These are phyloP conservation scores for Salminus brasiliensis DNA, from an alignment of 2,113 vertebrate genomes.

Conservation along the genomic window DNA sequence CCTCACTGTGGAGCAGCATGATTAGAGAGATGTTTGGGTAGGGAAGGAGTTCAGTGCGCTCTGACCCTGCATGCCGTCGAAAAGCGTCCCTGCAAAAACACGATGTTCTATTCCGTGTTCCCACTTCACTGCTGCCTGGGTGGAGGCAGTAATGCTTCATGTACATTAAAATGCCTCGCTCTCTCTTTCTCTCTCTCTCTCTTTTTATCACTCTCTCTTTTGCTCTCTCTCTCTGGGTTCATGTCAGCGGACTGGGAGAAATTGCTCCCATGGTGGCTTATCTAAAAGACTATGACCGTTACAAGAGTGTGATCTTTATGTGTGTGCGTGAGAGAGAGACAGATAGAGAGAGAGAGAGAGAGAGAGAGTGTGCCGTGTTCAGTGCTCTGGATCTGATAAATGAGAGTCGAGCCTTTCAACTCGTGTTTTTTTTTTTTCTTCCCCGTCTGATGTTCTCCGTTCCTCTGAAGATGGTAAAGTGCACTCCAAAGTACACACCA, in stretches of 20 bases:
- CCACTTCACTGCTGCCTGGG: conserved; percentile 49
- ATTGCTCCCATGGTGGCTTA: not conserved
- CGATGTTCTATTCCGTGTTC: conserved; percentile 69
- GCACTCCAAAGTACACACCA: conserved; percentile 30
- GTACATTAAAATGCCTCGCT: conserved; percentile 59
- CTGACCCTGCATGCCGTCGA: conserved; percentile 57
- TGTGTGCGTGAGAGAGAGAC: not conserved
- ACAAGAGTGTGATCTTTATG: conserved; percentile 1
- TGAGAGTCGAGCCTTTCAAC: conserved; percentile 29
- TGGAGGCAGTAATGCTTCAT: conserved; percentile 55
- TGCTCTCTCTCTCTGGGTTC: not conserved
- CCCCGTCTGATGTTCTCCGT: conserved; percentile 20
- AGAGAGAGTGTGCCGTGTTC: conserved; percentile 7
- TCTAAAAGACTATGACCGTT: not conserved
- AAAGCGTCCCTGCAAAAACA: conserved; percentile 65
- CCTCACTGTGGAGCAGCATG: not conserved
- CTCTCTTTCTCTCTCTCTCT: not conserved
- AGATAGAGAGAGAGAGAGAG: not conserved
- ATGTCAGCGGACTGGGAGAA: not conserved
- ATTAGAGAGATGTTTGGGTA: conserved; percentile 13
- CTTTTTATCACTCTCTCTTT: not conserved
- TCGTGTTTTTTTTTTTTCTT: not conserved
- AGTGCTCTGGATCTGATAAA: conserved; percentile 30
- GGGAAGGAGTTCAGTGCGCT: conserved; percentile 50
- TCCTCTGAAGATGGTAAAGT: conserved; percentile 25